phyloP scores from a whole-genome alignment of 2,888 invertebrate genomes.

The Rhyacophila evoluta region DNA sequence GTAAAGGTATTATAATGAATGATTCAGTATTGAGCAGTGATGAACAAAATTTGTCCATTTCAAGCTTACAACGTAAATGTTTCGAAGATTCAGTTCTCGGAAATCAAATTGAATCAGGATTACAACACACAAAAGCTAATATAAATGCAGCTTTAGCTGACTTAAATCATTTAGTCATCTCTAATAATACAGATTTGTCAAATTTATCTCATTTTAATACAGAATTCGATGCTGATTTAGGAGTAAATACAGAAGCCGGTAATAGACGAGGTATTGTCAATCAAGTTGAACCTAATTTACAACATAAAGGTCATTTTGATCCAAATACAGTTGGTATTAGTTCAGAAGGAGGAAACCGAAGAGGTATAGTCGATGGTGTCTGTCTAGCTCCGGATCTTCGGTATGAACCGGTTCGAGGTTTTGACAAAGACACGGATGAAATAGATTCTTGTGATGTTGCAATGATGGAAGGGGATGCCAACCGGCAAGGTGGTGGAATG shows the following conservation, averaged over 20 bases:
- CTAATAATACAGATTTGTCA: neutral
- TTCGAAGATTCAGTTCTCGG: slow-evolving; percentile 37
- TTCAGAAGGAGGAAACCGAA: slow-evolving; percentile 58
- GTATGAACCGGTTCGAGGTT: slow-evolving; percentile 64
- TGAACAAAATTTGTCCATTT: slow-evolving; percentile 30
- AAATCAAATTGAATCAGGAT: neutral
- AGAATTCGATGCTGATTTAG: neutral
- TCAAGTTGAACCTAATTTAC: neutral
- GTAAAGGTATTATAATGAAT: neutral
- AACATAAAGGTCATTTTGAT: neutral
- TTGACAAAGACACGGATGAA: slow-evolving; percentile 55
- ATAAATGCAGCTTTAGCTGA: neutral
- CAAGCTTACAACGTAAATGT: slow-evolving; percentile 33
- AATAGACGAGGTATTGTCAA: neutral
- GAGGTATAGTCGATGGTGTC: slow-evolving; percentile 63
- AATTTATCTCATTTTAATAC: slow-evolving; percentile 1
- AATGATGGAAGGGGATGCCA: slow-evolving; percentile 44
- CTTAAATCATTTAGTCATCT: neutral
- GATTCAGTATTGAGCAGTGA: slow-evolving; percentile 34
- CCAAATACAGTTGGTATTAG: neutral
- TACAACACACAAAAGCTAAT: neutral
- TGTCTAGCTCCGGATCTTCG: slow-evolving; percentile 63
- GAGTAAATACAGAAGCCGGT: neutral
- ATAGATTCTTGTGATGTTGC: slow-evolving; percentile 44
- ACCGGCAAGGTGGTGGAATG: slow-evolving; percentile 52